phyloP scores from a whole-genome alignment of 2,888 invertebrate genomes.

The Melanotus villosus region DNA sequence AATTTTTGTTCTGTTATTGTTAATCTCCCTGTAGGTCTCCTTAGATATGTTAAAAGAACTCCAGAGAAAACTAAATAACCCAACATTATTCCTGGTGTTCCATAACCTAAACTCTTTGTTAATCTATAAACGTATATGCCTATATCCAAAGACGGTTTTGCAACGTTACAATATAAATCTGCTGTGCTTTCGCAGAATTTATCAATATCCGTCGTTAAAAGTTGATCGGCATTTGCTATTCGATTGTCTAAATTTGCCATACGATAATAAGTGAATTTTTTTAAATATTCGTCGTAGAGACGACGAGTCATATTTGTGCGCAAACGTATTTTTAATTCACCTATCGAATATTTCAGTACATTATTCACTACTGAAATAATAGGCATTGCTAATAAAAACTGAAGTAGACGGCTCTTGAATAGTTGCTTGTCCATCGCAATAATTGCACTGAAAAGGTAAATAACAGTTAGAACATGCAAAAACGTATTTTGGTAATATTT shows the following conservation, averaged over 20 bases:
- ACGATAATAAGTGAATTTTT: constrained; percentile 97
- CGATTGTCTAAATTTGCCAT: constrained; percentile 96
- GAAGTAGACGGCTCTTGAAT: constrained; percentile 82
- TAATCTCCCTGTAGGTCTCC: constrained; percentile 89
- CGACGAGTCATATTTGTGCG: constrained; percentile 90
- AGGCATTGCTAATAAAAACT: constrained; percentile 90
- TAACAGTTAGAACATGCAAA: background rate
- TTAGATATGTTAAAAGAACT: constrained; percentile 85
- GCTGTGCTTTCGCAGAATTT: constrained; percentile 97
- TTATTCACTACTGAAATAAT: constrained; percentile 95
- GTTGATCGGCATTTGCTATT: constrained; percentile 96
- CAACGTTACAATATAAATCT: constrained; percentile 96
- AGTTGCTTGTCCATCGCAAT: constrained; percentile 87
- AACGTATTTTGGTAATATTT: no score
- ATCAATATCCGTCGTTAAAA: constrained; percentile 96
- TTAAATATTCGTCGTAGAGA: constrained; percentile 92
- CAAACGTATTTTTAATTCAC: constrained; percentile 92
- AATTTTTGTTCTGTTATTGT: constrained; percentile 96
- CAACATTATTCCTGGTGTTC: constrained; percentile 93
- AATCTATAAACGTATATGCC: constrained; percentile 93
- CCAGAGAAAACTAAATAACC: constrained; percentile 91
- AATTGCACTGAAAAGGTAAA: constrained; percentile 81
- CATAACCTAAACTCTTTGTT: constrained; percentile 83
- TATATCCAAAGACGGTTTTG: constrained; percentile 96
- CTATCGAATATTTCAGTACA: constrained; percentile 93